A percentile compares a stretch with the other conserved stretches of the same genome.
Conservation (phyloP, 2,888 invertebrate genomes). For the Timema podura region DNA sequence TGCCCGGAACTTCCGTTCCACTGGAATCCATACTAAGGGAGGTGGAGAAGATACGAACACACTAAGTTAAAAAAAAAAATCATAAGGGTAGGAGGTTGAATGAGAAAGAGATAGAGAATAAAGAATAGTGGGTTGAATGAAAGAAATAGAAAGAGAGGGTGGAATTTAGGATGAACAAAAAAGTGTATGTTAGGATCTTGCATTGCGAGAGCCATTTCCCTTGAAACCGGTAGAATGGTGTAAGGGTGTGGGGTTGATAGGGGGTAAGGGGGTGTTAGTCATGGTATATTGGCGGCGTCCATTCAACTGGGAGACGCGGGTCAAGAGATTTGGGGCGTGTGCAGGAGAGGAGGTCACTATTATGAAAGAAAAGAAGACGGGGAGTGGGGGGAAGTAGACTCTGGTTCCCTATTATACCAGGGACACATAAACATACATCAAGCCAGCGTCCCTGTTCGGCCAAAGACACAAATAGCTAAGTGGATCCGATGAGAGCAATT, state of each 20-base stretch:
- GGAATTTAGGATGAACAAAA: not conserved
- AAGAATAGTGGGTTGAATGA: not conserved
- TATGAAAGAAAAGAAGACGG: too few species aligned
- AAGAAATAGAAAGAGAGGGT: not conserved
- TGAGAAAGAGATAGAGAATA: not conserved
- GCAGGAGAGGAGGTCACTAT: too few species aligned
- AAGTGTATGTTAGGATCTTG: too few species aligned
- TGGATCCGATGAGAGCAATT: too few species aligned
- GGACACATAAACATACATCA: conserved; percentile 17
- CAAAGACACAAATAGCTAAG: not conserved
- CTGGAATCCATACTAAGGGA: not conserved
- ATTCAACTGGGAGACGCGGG: not conserved
- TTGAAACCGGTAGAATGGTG: too few species aligned
- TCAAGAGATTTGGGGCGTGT: too few species aligned
- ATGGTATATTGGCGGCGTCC: conserved; percentile 14
- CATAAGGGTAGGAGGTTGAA: not conserved
- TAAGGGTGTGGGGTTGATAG: too few species aligned
- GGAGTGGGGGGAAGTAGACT: too few species aligned
- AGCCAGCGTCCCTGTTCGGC: not conserved
- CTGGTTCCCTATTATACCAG: not conserved
- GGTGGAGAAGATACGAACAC: not conserved
- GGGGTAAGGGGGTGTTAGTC: conserved; percentile 1
- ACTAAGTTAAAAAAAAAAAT: not conserved
- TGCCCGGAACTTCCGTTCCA: conserved; percentile 11
- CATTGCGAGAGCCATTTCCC: too few species aligned